Percentiles rank a stretch among this genome's conserved stretches.
These are phyloP conservation scores for Acanthosepion pharaonis DNA, from an alignment of 2,888 invertebrate species.

Conservation along the genomic window DNA sequence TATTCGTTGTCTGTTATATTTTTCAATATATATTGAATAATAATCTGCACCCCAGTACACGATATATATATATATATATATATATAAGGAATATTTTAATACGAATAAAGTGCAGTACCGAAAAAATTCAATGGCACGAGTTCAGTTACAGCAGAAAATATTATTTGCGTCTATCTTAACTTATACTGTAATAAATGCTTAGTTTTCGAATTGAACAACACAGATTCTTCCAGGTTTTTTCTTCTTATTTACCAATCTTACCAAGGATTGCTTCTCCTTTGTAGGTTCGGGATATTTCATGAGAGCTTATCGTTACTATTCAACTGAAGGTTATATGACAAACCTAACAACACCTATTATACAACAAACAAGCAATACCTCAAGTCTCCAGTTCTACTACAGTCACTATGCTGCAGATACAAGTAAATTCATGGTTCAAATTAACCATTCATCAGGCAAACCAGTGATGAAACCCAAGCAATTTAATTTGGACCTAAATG, in stretches of 20 bases:
- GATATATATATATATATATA: too few relatives aligned
- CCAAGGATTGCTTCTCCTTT: neutral
- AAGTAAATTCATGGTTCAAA: neutral
- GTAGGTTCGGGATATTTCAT: neutral
- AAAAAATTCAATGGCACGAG: too few relatives aligned
- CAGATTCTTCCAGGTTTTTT: neutral
- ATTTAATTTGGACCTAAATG: neutral
- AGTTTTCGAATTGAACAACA: too few relatives aligned
- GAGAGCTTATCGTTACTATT: neutral
- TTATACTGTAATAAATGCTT: too few relatives aligned
- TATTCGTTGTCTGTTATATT: too few relatives aligned
- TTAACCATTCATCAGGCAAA: neutral
- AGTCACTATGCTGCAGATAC: accelerated
- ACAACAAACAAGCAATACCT: neutral
- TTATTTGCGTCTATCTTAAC: too few relatives aligned
- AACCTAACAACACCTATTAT: neutral
- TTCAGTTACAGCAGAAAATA: too few relatives aligned
- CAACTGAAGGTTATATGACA: neutral
- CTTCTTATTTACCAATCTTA: neutral
- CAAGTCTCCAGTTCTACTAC: neutral
- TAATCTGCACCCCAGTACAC: too few relatives aligned
- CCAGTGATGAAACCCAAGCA: neutral
- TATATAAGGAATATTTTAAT: too few relatives aligned
- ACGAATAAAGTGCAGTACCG: too few relatives aligned
- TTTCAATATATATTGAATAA: too few relatives aligned